Percentiles rank a stretch among this genome's conserved stretches.
These are phyloP conservation scores for Mungos mungo DNA, from an alignment of 2,113 vertebrate species.

Conservation along the genomic window DNA sequence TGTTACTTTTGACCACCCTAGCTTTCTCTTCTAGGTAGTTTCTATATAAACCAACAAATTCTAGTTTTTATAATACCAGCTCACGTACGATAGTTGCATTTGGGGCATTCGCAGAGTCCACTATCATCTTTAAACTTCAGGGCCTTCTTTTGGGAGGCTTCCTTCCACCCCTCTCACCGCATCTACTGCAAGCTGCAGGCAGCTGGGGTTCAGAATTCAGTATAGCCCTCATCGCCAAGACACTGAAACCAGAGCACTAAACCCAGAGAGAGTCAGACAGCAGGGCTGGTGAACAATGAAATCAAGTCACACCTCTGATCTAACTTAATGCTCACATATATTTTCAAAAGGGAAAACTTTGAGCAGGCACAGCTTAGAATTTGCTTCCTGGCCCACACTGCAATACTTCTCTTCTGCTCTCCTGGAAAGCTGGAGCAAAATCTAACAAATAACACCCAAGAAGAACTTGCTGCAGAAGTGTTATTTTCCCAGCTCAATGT, in stretches of 20 bases:
- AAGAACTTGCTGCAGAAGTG: conserved; percentile 61
- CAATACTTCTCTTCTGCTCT: neutral
- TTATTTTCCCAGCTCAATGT: conserved; percentile 65
- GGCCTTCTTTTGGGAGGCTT: neutral
- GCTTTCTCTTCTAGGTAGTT: neutral
- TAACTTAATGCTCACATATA: neutral
- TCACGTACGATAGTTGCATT: neutral
- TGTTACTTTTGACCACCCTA: neutral
- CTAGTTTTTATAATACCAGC: neutral
- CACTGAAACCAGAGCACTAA: neutral
- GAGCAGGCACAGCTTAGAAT: neutral
- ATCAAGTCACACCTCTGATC: neutral
- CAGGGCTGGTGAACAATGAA: neutral
- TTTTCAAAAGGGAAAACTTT: conserved; percentile 35
- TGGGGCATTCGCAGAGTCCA: neutral
- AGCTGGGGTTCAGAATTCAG: neutral
- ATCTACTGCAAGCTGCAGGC: neutral
- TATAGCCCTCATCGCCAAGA: neutral
- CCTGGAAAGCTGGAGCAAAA: conserved; percentile 51
- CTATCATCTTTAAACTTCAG: neutral
- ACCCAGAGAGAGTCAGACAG: neutral
- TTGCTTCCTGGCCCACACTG: neutral
- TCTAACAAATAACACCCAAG: conserved; percentile 50
- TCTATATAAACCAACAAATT: neutral
- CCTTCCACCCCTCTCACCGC: neutral